Conservation (phyloP, 2,113 vertebrate genomes). For the Sorex fumeus region DNA sequence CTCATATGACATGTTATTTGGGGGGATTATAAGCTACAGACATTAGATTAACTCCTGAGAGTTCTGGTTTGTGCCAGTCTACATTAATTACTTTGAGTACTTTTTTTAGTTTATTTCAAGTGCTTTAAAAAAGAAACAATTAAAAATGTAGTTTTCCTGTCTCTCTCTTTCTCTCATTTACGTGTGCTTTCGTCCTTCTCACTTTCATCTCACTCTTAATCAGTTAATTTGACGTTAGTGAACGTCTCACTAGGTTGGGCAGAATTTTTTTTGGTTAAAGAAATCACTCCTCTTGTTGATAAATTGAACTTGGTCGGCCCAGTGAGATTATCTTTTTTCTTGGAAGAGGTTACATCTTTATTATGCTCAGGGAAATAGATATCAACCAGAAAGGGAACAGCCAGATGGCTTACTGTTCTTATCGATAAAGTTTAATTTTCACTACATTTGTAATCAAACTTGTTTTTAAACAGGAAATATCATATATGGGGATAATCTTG, state of each 20-base stretch:
- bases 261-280: slow-evolving; percentile 35
- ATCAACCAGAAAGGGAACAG: too few relatives aligned
- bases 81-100: slow-evolving; percentile 56
- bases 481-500: neutral
- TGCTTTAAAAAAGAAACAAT: slow-evolving; percentile 14
- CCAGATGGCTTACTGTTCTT: too few relatives aligned
- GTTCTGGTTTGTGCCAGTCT: slow-evolving; percentile 43
- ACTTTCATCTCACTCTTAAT: neutral
- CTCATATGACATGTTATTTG: slow-evolving; percentile 44
- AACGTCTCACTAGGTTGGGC: slow-evolving; percentile 45
- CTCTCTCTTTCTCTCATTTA: neutral
- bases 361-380: too few relatives aligned
- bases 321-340: neutral
- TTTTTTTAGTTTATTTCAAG: slow-evolving; percentile 62
- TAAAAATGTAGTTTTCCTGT: neutral
- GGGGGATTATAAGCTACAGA: slow-evolving; percentile 51
- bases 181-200: neutral
- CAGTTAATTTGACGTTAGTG: slow-evolving; percentile 47
- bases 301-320: neutral
- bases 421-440: too few relatives aligned
- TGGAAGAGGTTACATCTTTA: too few relatives aligned
- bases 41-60: slow-evolving; percentile 18
- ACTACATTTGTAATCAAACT: too few relatives aligned
- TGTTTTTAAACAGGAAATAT: too few relatives aligned
- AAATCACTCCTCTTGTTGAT: slow-evolving; percentile 28